Evolutionary conservation across 64 coral and sea anemone genomes (phyloP).

Genomic region (Anthopleura sola): DNA sequence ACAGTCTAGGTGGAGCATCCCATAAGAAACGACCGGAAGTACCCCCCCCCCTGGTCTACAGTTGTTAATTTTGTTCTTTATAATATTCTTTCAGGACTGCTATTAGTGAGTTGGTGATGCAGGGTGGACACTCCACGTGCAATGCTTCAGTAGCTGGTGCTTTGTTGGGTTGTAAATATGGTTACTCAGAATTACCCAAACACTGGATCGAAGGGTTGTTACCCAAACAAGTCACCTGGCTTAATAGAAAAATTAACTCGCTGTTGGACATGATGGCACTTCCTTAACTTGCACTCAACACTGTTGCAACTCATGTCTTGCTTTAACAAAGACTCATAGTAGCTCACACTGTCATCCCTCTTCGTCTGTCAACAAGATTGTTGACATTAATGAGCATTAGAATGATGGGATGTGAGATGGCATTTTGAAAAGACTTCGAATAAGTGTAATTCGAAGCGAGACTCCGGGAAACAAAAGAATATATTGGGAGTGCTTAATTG

Average conservation of each 20-base stretch:
- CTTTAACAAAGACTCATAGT: not conserved
- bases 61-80: not conserved
- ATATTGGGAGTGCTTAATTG: too few relatives aligned
- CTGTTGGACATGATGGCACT: constrained; percentile 91
- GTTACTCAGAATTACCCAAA: constrained; percentile 77
- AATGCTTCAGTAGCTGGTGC: constrained; percentile 85
- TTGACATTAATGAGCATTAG: too few relatives aligned
- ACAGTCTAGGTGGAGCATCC: too few relatives aligned
- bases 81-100: constrained; percentile 52
- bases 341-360: too few relatives aligned
- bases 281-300: constrained; percentile 27
- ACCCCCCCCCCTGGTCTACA: too few relatives aligned
- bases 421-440: too few relatives aligned
- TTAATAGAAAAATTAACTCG: constrained; percentile 81
- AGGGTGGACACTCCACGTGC: constrained; percentile 88
- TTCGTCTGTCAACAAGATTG: too few relatives aligned
- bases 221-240: constrained; percentile 68
- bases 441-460: too few relatives aligned
- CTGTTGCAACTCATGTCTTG: not conserved
- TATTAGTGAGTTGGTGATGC: constrained; percentile 78
- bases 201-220: constrained; percentile 81
- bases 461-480: too few relatives aligned
- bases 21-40: too few relatives aligned
- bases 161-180: constrained; percentile 83
- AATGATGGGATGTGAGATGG: too few relatives aligned